phyloP scores from a whole-genome alignment of 1,140 invertebrate species.

The Drosophila jambulina region DNA sequence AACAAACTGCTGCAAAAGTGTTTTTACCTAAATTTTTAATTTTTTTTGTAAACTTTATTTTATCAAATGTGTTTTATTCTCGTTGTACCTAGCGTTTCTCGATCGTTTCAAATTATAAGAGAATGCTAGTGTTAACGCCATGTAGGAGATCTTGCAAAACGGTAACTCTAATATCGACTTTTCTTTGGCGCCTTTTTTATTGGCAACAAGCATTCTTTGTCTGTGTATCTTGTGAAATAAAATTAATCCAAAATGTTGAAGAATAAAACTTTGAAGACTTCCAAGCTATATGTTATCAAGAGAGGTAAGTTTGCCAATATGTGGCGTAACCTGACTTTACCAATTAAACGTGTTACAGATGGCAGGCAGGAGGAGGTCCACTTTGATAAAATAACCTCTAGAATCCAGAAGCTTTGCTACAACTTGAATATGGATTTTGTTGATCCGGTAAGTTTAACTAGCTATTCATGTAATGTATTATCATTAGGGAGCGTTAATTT shows the following conservation, averaged over 20 bases:
- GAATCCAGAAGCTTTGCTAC: slow-evolving; percentile 98
- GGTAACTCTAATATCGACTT: slow-evolving; percentile 15
- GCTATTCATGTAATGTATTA: background rate
- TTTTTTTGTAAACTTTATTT: background rate
- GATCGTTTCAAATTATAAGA: slow-evolving; percentile 19
- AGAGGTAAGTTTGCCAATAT: slow-evolving; percentile 38
- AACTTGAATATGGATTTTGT: slow-evolving; percentile 98
- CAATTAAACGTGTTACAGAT: slow-evolving; percentile 86
- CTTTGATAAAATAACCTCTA: slow-evolving; percentile 98
- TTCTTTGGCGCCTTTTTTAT: slow-evolving; percentile 39
- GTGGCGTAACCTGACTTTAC: background rate
- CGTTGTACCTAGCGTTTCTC: background rate
- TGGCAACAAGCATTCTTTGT: slow-evolving; percentile 19
- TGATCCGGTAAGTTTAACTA: slow-evolving; percentile 92
- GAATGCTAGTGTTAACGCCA: background rate
- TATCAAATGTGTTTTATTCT: background rate
- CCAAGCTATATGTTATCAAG: slow-evolving; percentile 86
- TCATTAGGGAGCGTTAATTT: background rate
- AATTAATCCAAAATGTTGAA: slow-evolving; percentile 23
- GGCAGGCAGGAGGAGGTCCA: slow-evolving; percentile 96
- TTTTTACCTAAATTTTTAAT: background rate
- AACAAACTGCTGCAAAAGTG: background rate
- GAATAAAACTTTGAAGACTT: slow-evolving; percentile 52
- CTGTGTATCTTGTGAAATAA: slow-evolving; percentile 29
- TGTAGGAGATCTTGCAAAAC: background rate